Conservation (phyloP, 2,888 invertebrate genomes). For the Pheosia gnoma region DNA sequence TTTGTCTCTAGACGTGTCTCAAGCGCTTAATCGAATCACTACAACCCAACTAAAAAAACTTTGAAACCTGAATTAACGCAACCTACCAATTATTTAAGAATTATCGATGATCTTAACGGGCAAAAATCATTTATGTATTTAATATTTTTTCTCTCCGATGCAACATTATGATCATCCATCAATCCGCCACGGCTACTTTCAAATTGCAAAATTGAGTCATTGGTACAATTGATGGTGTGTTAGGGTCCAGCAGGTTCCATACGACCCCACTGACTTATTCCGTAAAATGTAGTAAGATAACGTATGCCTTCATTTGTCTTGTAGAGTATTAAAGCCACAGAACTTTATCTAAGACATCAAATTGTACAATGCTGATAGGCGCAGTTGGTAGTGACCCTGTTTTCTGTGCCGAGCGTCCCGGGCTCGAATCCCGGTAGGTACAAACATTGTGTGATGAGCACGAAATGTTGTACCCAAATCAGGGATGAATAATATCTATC, state of each 20-base stretch:
- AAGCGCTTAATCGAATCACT: not conserved
- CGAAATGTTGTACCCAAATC: too few relatives aligned
- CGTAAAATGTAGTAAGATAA: constrained; percentile 21
- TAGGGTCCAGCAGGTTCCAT: constrained; percentile 38
- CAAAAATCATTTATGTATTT: constrained; percentile 43
- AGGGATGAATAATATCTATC: too few relatives aligned
- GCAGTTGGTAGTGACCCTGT: too few relatives aligned
- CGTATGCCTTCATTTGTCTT: not conserved
- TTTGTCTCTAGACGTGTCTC: constrained; percentile 7
- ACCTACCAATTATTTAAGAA: constrained; percentile 44
- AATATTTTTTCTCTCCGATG: constrained; percentile 36
- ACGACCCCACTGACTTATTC: constrained; percentile 40
- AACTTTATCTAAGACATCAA: too few relatives aligned
- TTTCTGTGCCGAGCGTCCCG: too few relatives aligned
- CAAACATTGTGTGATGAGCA: too few relatives aligned
- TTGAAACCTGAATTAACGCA: constrained; percentile 39
- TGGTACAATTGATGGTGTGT: constrained; percentile 44
- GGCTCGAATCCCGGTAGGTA: too few relatives aligned
- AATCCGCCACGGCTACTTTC: constrained; percentile 45
- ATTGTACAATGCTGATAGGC: too few relatives aligned
- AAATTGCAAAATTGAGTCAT: constrained; percentile 61
- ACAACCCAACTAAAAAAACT: constrained; percentile 19
- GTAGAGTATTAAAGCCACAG: too few relatives aligned
- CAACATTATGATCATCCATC: constrained; percentile 51
- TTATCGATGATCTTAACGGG: constrained; percentile 33